These are phyloP conservation scores for Teleopsis dalmanni DNA, from an alignment of 1,140 invertebrate genomes.

Conservation along the genomic window DNA sequence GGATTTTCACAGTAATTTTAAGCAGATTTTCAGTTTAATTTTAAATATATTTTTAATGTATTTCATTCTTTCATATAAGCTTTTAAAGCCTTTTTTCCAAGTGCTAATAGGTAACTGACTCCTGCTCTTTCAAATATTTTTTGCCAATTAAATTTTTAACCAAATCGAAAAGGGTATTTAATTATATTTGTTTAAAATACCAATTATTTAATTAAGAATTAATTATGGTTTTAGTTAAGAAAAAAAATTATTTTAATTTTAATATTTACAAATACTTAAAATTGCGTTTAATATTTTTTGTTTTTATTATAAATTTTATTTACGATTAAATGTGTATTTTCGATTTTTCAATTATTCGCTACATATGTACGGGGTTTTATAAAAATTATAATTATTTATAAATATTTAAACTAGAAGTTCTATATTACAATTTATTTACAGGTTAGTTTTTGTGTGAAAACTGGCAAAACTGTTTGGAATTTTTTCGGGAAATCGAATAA, in stretches of 20 bases:
- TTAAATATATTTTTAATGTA: slow-evolving; percentile 9
- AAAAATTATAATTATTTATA: no score
- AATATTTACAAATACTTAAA: background rate
- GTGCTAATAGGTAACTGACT: slow-evolving; percentile 45
- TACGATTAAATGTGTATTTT: no score
- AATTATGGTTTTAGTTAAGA: slow-evolving; percentile 2
- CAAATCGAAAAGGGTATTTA: background rate
- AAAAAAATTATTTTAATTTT: background rate
- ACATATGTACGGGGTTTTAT: no score
- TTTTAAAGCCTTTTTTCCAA: slow-evolving; percentile 22
- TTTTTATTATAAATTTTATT: no score
- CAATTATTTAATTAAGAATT: slow-evolving; percentile 1
- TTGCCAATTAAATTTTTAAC: slow-evolving; percentile 29
- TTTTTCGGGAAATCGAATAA: no score
- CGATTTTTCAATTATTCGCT: no score
- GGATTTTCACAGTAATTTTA: no score
- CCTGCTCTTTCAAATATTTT: slow-evolving; percentile 34
- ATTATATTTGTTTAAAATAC: slow-evolving; percentile 1
- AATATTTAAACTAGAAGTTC: no score
- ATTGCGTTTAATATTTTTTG: background rate
- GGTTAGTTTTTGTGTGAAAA: no score
- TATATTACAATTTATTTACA: no score
- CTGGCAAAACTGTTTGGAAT: no score
- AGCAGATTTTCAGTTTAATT: no score
- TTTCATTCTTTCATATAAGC: slow-evolving; percentile 6